Percentiles rank a stretch among this genome's conserved stretches.
Conservation (phyloP, 2,113 vertebrate genomes). For the Tachysurus fulvidraco region DNA sequence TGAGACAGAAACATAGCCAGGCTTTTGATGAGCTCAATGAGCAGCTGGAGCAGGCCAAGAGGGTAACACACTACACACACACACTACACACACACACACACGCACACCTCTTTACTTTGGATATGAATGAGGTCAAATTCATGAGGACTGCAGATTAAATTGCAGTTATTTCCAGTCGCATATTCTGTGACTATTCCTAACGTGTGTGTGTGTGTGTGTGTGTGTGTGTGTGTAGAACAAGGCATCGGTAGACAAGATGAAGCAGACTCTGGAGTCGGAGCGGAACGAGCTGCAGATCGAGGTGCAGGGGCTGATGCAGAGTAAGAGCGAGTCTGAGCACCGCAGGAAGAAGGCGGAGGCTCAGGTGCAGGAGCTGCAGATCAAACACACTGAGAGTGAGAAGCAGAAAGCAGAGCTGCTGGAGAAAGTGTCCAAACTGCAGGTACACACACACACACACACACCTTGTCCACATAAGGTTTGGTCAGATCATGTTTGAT, state of each 20-base stretch:
- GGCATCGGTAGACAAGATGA: constrained; percentile 91
- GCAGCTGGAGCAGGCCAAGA: constrained; percentile 93
- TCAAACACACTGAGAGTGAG: constrained; percentile 87
- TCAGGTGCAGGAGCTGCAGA: constrained; percentile 88
- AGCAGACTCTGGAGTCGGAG: constrained; percentile 91
- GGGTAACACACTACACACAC: constrained; percentile 81
- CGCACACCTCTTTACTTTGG: background rate
- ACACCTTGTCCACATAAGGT: background rate
- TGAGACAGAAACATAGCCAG: constrained; percentile 93
- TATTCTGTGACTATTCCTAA: background rate
- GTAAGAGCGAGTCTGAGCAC: constrained; percentile 89
- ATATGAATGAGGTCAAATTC: background rate
- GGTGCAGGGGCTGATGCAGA: constrained; percentile 86
- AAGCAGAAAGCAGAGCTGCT: constrained; percentile 79
- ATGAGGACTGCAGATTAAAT: background rate
- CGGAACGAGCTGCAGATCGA: constrained; percentile 89
- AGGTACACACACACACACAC: constrained; percentile 72
- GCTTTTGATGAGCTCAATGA: constrained; percentile 93
- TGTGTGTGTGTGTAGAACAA: constrained; percentile 78
- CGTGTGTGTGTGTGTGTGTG: background rate
- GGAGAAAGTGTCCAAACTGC: constrained; percentile 84
- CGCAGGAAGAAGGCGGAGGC: constrained; percentile 90
- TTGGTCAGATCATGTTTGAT: background rate
- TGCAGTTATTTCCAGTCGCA: background rate
- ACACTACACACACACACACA: constrained; percentile 2